Evolutionary conservation across 2,797 vertebrate species (phyloP), one percentile per base, ranked within the genome.

Genomic region (Valencia hispanica): DNA sequence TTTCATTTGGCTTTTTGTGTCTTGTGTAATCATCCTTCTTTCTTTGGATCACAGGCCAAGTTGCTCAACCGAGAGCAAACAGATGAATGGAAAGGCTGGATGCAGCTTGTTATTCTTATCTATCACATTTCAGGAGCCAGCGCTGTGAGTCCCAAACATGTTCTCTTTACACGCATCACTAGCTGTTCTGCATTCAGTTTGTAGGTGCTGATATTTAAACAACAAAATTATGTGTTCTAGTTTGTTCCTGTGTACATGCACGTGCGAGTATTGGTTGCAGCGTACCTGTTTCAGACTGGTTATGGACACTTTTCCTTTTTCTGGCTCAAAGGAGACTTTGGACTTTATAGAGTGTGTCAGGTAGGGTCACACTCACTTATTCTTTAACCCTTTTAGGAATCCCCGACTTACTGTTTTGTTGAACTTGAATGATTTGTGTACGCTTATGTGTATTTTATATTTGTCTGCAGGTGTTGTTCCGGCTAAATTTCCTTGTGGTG

Each of bases 21-120:
- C 0, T 27, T 50, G 1, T 8, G 1, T 43, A 18, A 30, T 15
- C 3, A 15, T 47, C 27, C 34, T 2, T 34, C 36, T 20, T 9
- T 51, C 3, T 18, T 17, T 32, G 14, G 55, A 45, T 80, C 72
- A 66, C 90, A 99, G 98, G 95, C 96, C 72, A 99, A 98, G 93
- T 92, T 99, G 61, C 94, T 99, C 82, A 99, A 99, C 94, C 94
- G 98, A 87, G 98, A 99, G 79, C 98, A 99, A 89, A 99, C 98
- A 0, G 98, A 99, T 80, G 98, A 99, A 88, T 99, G 98, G 98
- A 99, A 99, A 90, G 98, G 98, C 75, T 99, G 98, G 98, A 99
- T 99, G 98, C 98, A 99, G 86, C 96, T 99, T 61, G 97, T 99
- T 84, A 99, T 99, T 92, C 96, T 99, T 79, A 98, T 99, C 91